These are phyloP conservation scores for Mohoua ochrocephala DNA, from an alignment of 2,113 vertebrate genomes.

Conservation along the genomic window DNA sequence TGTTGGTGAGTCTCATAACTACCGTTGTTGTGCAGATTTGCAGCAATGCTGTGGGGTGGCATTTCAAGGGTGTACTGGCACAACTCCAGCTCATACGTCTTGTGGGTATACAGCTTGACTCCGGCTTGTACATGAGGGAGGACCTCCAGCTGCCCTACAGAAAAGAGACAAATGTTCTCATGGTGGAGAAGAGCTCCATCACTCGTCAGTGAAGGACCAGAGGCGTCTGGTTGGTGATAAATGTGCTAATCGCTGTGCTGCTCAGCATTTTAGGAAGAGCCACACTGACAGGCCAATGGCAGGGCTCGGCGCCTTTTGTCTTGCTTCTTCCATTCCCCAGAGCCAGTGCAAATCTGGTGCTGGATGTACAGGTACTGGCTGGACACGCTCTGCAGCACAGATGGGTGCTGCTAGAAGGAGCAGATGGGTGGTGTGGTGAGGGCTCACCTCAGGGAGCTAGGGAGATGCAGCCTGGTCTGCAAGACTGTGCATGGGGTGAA, in stretches of 20 bases:
- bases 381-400: accelerated
- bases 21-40: not conserved
- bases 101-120: too few relatives aligned
- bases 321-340: not conserved
- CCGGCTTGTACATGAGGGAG: not conserved
- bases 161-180: not conserved
- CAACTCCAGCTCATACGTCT: accelerated
- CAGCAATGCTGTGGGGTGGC: accelerated
- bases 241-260: not conserved
- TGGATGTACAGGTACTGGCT: accelerated
- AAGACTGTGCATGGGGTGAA: accelerated
- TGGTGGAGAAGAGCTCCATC: not conserved
- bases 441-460: accelerated
- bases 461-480: not conserved
- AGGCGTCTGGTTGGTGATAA: not conserved
- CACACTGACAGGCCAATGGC: not conserved
- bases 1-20: not conserved
- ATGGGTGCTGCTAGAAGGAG: accelerated
- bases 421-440: accelerated
- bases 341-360: accelerated
- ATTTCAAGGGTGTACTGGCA: accelerated
- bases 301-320: not conserved
- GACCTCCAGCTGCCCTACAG: not conserved
- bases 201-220: not conserved
- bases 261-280: not conserved